phyloP scores from a whole-genome alignment of 2,113 vertebrate genomes.

The Mystacornis crossleyi region DNA sequence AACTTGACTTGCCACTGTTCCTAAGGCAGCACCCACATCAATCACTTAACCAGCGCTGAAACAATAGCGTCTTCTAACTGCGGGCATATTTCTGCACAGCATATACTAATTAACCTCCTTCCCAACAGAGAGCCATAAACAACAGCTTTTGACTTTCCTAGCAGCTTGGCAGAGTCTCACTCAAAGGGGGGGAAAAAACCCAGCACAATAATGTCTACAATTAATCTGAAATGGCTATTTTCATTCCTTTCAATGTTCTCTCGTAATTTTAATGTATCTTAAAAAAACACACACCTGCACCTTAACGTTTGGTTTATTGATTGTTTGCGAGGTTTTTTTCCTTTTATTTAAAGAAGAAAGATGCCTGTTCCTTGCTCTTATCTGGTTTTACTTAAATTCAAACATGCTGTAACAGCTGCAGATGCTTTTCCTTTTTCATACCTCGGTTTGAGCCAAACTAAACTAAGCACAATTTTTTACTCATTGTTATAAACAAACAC shows the following conservation, averaged over 20 bases:
- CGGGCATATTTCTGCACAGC: neutral
- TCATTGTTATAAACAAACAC: neutral
- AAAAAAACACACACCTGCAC: neutral
- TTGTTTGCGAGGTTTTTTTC: neutral
- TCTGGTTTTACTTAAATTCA: neutral
- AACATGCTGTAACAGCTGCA: neutral
- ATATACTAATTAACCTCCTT: neutral
- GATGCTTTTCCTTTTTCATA: neutral
- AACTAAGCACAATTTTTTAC: neutral
- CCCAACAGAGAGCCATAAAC: neutral
- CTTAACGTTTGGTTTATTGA: neutral
- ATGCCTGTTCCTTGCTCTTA: neutral
- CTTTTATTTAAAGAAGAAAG: neutral
- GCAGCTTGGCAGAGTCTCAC: neutral
- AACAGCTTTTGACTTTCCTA: neutral
- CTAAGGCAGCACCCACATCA: neutral
- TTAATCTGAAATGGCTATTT: neutral
- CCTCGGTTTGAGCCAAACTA: neutral
- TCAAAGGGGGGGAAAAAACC: neutral
- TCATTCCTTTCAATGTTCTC: neutral
- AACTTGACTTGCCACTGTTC: neutral
- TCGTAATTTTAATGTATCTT: neutral
- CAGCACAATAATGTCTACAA: neutral
- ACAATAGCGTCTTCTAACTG: neutral
- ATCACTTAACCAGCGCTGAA: rapidly evolving